Evolutionary conservation across 2,888 invertebrate species (phyloP), one percentile per base, ranked within the genome.

Genomic region (Alcis repandata): DNA sequence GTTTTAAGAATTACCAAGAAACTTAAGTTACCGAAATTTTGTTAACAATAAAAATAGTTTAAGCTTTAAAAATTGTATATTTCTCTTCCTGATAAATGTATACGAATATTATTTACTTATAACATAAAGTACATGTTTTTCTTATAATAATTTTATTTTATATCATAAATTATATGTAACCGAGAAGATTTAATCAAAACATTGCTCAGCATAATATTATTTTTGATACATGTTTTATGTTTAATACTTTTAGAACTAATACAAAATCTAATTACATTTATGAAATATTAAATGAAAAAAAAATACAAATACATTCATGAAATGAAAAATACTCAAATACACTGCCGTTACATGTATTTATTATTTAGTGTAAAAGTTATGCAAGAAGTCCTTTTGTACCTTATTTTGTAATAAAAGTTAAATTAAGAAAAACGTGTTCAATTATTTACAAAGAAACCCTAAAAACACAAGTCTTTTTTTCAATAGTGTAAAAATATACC

Each of bases 351-450:
- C 69, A 67, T 63, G 73, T 71, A 78, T 75, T 76, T 75, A 75
- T 72, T 77, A 67, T 74, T 54, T 73, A 72, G 63, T 65, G 36
- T 63, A 61, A 56, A 67, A 71, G 73, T 72, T 72, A 72, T 76
- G 61, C 71, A 74, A 70, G 74, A 82, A 83, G 84, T 86, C 86
- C 83, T 88, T 89, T 88, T 90, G 87, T 90, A 90, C 88, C 88
- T 89, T 85, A 83, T 87, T 88, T 88, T 80, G 82, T 80, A 75
- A 80, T 80, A 81, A 85, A 83, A 77, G 13, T 17, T 52, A 57
- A 52, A 59, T 59, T 59, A 64, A 41, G 45, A n/a, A 17, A 49
- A 32, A 32, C 4, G n/a, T 2, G 2, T 32, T 15, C 6, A 27
- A 27, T 27, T 27, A n/a, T n/a, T n/a, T n/a, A n/a, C n/a, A n/a